phyloP scores from a whole-genome alignment of 2,113 vertebrate species.

The Melanotaenia duboulayi region DNA sequence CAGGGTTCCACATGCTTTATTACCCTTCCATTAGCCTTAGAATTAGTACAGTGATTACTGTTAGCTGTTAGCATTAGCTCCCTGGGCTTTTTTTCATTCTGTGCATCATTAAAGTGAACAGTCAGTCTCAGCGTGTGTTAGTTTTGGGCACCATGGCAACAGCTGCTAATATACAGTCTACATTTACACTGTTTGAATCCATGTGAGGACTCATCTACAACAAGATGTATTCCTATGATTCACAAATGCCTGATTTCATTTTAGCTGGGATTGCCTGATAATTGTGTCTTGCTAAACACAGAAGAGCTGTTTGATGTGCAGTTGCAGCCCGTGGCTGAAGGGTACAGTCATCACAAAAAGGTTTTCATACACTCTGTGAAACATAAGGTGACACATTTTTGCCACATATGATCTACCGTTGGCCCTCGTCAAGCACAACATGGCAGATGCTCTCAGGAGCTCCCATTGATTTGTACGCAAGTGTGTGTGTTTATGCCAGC shows the following conservation, averaged over 20 bases:
- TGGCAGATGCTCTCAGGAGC: conserved; percentile 62
- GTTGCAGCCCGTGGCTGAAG: conserved; percentile 4
- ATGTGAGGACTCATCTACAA: conserved; percentile 2
- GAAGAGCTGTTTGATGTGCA: not conserved
- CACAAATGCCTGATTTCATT: conserved; percentile 32
- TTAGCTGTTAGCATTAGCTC: conserved; percentile 46
- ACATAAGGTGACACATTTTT: conserved; percentile 23
- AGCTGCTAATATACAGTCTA: not conserved
- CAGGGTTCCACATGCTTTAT: conserved; percentile 41
- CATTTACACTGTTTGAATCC: conserved; percentile 24
- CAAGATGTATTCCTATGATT: conserved; percentile 3
- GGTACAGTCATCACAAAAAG: conserved; percentile 15
- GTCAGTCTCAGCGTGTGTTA: conserved; percentile 28
- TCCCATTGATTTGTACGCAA: conserved; percentile 58
- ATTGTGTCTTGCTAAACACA: conserved; percentile 20
- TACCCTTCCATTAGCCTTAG: conserved; percentile 44
- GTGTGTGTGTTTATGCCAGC: not conserved
- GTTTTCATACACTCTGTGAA: conserved; percentile 50
- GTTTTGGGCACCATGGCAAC: conserved; percentile 42
- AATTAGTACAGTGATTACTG: conserved; percentile 39
- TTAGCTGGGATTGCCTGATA: conserved; percentile 30
- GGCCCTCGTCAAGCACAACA: conserved; percentile 46
- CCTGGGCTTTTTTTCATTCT: conserved; percentile 28
- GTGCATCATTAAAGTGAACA: conserved; percentile 44
- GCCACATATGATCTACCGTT: conserved; percentile 37